Base-by-base conservation (phyloP, 2,797 vertebrate species). In the Hypotaenidia philippensis region DNA sequence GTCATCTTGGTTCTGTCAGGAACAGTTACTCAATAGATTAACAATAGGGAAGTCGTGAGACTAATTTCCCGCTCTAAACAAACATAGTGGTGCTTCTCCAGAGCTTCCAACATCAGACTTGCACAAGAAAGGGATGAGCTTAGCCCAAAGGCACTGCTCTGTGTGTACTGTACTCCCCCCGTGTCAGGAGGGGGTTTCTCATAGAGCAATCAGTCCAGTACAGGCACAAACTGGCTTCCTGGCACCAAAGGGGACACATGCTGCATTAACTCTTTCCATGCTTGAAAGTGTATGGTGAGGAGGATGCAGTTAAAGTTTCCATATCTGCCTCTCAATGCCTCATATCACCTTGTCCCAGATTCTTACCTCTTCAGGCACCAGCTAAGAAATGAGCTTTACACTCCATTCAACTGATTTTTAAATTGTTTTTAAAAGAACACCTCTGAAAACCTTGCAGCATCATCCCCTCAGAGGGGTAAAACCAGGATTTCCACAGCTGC, bases 181-280 rank as follows among this genome's bases (percentile, higher is more conserved):
- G 10, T 6, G 3, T 7, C 66, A 41, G 26, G 6, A 3, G 36
- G 57, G 36, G 34, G 15, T 2, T 64, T 41, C 53, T 61, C 40
- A n/a, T 3, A 19, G 23, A 31, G 32, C 25, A 71, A 13, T 55
- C 23, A 34, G 59, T 7, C 16, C 21, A 32, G 44, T 34, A 60
- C 23, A n/a, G 45, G 26, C 44, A 44, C n/a, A 63, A 41, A 25
- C 8, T 19, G 40, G n/a, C 2, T 64, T 41, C n/a, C 50, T 7
- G 0, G 53, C 29, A 1, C 44, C 56, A 14, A 8, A 88, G 50
- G 1, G 31, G 23, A 17, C 45, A 17, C 45, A 19, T 1, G 1
- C 13, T 6, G 17, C 41, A 5, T 6, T 65, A 49, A 23, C 9
- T 31, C 22, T 23, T 25, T 44, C 87, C 32, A 6, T 2, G 9